phyloP scores from a whole-genome alignment of 2,888 invertebrate species.

The Sussaba pulchella region DNA sequence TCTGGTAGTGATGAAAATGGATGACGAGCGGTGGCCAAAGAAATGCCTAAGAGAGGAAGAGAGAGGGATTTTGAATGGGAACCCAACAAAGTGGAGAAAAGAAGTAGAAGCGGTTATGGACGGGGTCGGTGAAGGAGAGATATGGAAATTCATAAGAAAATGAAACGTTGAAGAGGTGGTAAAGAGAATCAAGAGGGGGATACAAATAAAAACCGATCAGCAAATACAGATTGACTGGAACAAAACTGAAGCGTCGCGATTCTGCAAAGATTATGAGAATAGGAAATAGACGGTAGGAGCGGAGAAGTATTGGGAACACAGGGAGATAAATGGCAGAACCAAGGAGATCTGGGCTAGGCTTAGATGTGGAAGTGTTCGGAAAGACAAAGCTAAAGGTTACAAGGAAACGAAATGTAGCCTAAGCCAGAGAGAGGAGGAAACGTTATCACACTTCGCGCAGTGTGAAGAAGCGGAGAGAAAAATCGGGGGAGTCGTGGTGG shows the following conservation, averaged over 20 bases:
- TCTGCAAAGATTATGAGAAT: constrained; percentile 36
- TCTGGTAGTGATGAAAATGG: not conserved
- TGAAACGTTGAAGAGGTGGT: not conserved
- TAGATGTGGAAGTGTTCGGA: constrained; percentile 47
- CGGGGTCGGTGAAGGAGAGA: constrained; percentile 13
- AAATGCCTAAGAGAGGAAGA: constrained; percentile 12
- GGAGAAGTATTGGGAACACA: constrained; percentile 40
- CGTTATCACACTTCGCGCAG: constrained; percentile 31
- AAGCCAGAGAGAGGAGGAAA: constrained; percentile 19
- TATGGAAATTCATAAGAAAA: constrained; percentile 11
- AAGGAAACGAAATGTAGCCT: constrained; percentile 23
- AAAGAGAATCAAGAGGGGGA: constrained; percentile 1
- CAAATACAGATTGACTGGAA: constrained; percentile 31
- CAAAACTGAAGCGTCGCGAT: constrained; percentile 17
- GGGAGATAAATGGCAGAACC: constrained; percentile 8
- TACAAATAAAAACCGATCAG: constrained; percentile 31
- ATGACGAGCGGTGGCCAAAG: not conserved
- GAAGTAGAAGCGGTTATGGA: constrained; percentile 21
- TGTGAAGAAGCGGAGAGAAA: constrained; percentile 15
- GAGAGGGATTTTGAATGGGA: constrained; percentile 18
- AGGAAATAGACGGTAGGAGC: constrained; percentile 1
- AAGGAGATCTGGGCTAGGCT: constrained; percentile 50
- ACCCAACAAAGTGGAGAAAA: constrained; percentile 18
- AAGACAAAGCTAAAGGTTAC: constrained; percentile 12
- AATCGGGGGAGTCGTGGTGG: not conserved